These are phyloP conservation scores for Boleophthalmus pectinirostris DNA, from an alignment of 2,113 vertebrate genomes.

Conservation along the genomic window DNA sequence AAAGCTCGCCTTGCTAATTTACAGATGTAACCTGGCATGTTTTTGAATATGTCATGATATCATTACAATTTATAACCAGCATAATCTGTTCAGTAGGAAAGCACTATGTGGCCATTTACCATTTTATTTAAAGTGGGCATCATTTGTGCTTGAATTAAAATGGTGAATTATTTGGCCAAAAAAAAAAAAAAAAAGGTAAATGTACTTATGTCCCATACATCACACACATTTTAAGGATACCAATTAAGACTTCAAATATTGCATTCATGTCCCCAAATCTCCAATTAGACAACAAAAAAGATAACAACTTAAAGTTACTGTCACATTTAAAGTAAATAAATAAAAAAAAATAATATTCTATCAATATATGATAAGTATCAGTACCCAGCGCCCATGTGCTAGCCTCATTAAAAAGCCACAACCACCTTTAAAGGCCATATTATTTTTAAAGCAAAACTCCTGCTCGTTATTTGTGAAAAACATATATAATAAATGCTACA, in stretches of 20 bases:
- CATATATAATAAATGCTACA: not conserved
- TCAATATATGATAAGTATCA: not conserved
- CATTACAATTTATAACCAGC: not conserved
- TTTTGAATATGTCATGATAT: not conserved
- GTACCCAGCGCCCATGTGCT: not conserved
- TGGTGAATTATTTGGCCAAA: too few species aligned
- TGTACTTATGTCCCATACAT: not conserved
- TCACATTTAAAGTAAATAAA: not conserved
- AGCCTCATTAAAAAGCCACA: not conserved
- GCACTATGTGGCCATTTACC: too few species aligned
- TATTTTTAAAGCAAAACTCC: not conserved
- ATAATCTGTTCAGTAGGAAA: not conserved
- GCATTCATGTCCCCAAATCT: not conserved
- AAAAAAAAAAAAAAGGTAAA: too few species aligned
- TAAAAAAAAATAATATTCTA: not conserved
- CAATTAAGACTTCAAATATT: not conserved
- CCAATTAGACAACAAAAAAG: too few species aligned
- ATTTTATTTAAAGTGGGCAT: too few species aligned
- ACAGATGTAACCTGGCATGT: not conserved
- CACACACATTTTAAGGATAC: not conserved
- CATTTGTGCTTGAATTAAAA: too few species aligned
- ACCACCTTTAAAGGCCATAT: not conserved
- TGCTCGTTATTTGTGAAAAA: not conserved
- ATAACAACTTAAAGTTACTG: not conserved
- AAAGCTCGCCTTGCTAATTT: conserved; percentile 30